phyloP scores from a whole-genome alignment of 2,888 invertebrate genomes.

The Fragum fragum region DNA sequence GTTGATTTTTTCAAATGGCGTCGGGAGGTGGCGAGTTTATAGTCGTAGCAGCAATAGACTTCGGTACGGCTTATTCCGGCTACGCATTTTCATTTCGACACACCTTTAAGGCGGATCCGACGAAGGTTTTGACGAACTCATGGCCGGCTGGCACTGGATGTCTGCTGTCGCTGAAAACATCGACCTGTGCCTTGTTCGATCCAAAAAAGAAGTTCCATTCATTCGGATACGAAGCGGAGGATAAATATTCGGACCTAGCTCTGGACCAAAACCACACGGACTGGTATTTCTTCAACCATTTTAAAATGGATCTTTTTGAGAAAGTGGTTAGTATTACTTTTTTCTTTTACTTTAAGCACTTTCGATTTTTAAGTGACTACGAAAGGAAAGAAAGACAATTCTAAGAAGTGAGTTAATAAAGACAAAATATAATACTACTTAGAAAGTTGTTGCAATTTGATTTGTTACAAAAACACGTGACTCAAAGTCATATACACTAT shows the following conservation, averaged over 20 bases:
- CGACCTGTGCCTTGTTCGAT: conserved; percentile 43
- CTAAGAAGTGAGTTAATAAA: too few species aligned
- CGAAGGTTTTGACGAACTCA: conserved; percentile 32
- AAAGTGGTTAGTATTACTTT: conserved; percentile 7
- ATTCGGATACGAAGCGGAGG: conserved; percentile 53
- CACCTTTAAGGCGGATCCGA: conserved; percentile 41
- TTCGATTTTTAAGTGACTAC: too few species aligned
- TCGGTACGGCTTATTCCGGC: conserved; percentile 55
- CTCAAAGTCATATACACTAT: too few species aligned
- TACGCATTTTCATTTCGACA: conserved; percentile 47
- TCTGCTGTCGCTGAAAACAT: conserved; percentile 45
- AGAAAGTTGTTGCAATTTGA: too few species aligned
- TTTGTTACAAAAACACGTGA: too few species aligned
- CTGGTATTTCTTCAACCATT: conserved; percentile 50
- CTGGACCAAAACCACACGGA: conserved; percentile 23
- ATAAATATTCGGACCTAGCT: conserved; percentile 41
- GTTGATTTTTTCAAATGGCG: background rate
- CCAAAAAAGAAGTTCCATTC: conserved; percentile 41
- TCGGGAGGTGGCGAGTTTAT: conserved; percentile 10
- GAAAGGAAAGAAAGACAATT: too few species aligned
- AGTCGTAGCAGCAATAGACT: conserved; percentile 58
- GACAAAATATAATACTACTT: too few species aligned
- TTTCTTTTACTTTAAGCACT: too few species aligned
- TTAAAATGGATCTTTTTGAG: conserved; percentile 45
- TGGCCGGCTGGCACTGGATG: conserved; percentile 23